Base-by-base conservation (phyloP, 2,888 invertebrate genomes). In the Coleophora flavipennella region DNA sequence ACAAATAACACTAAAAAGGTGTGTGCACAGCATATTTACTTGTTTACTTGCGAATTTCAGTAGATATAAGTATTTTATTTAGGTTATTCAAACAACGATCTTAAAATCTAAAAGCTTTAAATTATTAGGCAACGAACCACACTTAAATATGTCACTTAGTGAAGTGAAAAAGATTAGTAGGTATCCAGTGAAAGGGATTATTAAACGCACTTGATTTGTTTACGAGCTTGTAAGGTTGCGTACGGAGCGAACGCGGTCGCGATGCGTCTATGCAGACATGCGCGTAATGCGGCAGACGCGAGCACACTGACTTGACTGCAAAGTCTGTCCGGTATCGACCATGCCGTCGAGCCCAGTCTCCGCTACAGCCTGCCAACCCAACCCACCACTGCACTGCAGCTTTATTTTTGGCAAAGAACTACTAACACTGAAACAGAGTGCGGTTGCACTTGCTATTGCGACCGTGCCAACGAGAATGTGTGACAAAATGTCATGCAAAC, bases 381-480 rank as follows among this genome's bases (percentile, higher is more conserved):
- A 77, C 71, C 64, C 59, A 59, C 63, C 66, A 78, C 83, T 81
- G 83, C 83, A 83, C 71, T 83, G 83, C 83, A 83, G 81, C 74
- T 76, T 75, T 80, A 80, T 79, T 83, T 76, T 78, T 83, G 83
- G 81, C 81, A 81, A 20, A 20, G 20, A 20, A 20, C 20, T 20
- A 6, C 20, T 20, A 20, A 20, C 20, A 6, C 20, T 20, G 20
- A 20, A 20, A 20, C 3, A 20, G 20, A 4, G 20, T 20, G 6
- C 20, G 20, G 20, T 20, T 20, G 20, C 20, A 20, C 3, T 20
- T 20, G 20, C 6, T 6, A 6, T 6, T 20, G 20, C 20, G 6
- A 20, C 20, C 20, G 20, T 20, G 20, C 20, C 20, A 20, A 20
- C 20, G 20, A 20, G 20, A 20, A 20, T 20, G 20, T 20, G 20